Evolutionary conservation across 2,113 vertebrate species (phyloP).

Genomic region (Callaeas wilsoni): DNA sequence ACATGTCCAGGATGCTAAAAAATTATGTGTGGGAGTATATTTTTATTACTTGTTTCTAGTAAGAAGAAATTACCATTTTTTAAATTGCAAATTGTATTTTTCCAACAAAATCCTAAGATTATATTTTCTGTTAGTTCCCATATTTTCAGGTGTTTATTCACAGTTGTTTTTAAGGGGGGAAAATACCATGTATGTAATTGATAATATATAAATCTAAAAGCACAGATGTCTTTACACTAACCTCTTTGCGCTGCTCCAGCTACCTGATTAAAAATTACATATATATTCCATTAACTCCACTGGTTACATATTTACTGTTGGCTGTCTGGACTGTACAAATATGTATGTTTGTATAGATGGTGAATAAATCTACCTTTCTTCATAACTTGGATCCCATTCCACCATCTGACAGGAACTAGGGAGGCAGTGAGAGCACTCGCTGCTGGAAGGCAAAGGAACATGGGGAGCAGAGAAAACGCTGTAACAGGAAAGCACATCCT

Average conservation of each 20-base stretch:
- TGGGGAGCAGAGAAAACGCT: background rate
- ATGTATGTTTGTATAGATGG: rapidly evolving
- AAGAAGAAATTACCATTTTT: background rate
- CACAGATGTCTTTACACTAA: no score
- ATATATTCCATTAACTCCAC: background rate
- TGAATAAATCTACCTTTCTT: background rate
- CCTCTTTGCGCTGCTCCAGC: background rate
- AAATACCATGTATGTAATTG: background rate
- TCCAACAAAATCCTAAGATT: background rate
- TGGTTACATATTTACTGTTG: background rate
- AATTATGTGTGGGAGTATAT: background rate
- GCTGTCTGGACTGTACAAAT: background rate
- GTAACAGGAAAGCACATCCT: background rate
- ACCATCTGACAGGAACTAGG: background rate
- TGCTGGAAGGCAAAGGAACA: background rate
- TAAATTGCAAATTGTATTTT: conserved; percentile 7
- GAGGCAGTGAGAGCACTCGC: background rate
- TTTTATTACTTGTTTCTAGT: background rate
- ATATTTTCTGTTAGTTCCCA: background rate
- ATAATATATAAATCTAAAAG: background rate
- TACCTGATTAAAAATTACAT: background rate
- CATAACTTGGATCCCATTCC: background rate
- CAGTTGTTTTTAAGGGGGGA: background rate
- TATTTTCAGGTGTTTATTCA: background rate
- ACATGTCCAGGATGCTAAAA: background rate